Conservation (phyloP, 2,797 vertebrate genomes). For the Oophaga sylvatica region DNA sequence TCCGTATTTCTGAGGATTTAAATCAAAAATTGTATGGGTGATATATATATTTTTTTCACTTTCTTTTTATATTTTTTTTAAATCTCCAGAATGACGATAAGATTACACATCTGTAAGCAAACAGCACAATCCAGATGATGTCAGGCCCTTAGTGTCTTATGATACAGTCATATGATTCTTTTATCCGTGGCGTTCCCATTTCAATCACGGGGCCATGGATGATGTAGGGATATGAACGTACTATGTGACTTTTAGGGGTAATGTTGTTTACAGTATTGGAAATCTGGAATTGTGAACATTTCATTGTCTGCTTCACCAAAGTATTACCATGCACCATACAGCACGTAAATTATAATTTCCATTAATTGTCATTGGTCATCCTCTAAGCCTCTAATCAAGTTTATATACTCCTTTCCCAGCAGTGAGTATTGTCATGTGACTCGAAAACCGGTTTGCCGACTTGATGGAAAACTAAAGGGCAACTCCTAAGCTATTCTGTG, state of each 20-base stretch:
- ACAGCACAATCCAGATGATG: not conserved
- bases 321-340: not conserved
- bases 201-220: not conserved
- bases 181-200: not conserved
- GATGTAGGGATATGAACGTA: not conserved
- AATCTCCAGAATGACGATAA: no score
- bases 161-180: not conserved
- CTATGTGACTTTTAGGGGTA: not conserved
- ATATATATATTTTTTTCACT: no score
- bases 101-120: not conserved
- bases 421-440: not conserved
- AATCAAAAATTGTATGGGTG: no score
- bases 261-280: not conserved
- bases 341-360: not conserved
- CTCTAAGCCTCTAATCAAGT: not conserved
- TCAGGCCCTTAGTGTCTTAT: not conserved
- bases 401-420: not conserved
- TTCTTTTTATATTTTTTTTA: no score
- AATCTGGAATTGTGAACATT: not conserved
- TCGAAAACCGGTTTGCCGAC: constrained; percentile 29
- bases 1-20: no score
- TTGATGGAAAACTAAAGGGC: constrained; percentile 29
- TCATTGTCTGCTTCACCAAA: not conserved
- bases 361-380: not conserved
- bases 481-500: constrained; percentile 15